These are phyloP conservation scores for Microcebus jonahi DNA, from an alignment of 2,113 vertebrate species.

Conservation along the genomic window DNA sequence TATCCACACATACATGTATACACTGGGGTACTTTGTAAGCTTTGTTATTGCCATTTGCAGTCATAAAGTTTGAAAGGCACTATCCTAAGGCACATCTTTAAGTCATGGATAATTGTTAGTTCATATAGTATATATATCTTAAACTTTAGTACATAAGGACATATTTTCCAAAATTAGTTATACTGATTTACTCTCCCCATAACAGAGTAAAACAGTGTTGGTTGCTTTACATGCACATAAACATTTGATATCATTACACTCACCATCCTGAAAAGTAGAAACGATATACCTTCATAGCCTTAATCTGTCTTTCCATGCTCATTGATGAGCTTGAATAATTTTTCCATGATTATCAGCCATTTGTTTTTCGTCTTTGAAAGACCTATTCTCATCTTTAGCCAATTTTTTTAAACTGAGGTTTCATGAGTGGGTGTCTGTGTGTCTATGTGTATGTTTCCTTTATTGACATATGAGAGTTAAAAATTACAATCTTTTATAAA, in stretches of 20 bases:
- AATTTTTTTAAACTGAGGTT: not conserved
- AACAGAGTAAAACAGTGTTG: not conserved
- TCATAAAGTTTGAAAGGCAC: not conserved
- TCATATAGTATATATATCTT: not conserved
- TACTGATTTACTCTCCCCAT: not conserved
- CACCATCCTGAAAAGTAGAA: not conserved
- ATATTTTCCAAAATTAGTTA: not conserved
- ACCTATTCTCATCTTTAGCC: not conserved
- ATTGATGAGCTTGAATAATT: not conserved
- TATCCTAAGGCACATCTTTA: not conserved
- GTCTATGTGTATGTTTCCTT: not conserved
- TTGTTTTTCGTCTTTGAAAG: not conserved
- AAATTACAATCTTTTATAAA: not conserved
- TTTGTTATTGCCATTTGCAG: not conserved
- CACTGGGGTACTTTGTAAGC: not conserved
- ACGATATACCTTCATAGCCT: not conserved
- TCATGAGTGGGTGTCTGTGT: not conserved
- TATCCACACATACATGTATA: no score
- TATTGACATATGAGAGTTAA: not conserved
- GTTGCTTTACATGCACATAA: not conserved
- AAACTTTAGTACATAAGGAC: not conserved
- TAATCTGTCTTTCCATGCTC: not conserved
- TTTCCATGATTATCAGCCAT: not conserved
- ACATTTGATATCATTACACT: not conserved
- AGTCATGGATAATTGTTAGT: not conserved